Evolutionary conservation across 2,797 vertebrate species (phyloP).

Genomic region (Coendou prehensilis): DNA sequence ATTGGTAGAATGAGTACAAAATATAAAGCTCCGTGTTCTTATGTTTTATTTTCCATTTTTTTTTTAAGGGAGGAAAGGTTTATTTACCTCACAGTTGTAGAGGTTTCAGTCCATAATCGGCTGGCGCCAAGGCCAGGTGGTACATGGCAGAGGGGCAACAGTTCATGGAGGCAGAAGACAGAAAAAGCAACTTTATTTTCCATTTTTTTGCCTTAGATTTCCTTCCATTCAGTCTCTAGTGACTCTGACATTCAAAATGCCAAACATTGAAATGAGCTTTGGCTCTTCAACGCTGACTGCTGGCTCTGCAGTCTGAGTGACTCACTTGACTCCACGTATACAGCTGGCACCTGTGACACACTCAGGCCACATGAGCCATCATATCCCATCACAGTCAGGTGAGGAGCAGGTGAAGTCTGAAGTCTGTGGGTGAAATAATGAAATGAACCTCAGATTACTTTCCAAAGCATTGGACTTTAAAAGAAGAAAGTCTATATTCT

Average conservation of each 20-base stretch:
- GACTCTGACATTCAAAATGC: background rate
- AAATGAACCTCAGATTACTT: background rate
- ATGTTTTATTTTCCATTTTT: background rate
- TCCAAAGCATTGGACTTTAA: slow-evolving; percentile 41
- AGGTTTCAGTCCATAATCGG: background rate
- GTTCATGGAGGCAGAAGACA: background rate
- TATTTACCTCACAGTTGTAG: background rate
- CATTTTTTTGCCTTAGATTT: background rate
- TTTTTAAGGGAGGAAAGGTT: background rate
- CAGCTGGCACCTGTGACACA: background rate
- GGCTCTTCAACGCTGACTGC: background rate
- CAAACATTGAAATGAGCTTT: background rate
- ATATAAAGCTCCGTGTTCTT: background rate
- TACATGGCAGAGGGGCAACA: background rate
- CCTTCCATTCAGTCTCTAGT: background rate
- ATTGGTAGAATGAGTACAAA: background rate
- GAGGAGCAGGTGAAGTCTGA: background rate
- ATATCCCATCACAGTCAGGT: background rate
- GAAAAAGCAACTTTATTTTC: background rate
- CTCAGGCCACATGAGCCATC: background rate
- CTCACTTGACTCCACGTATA: background rate
- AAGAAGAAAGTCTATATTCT: background rate
- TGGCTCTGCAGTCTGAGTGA: background rate
- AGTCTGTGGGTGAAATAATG: slow-evolving; percentile 1
- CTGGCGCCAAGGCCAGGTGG: background rate